Conservation (phyloP, 2,113 vertebrate genomes). For the Eulemur rufifrons region DNA sequence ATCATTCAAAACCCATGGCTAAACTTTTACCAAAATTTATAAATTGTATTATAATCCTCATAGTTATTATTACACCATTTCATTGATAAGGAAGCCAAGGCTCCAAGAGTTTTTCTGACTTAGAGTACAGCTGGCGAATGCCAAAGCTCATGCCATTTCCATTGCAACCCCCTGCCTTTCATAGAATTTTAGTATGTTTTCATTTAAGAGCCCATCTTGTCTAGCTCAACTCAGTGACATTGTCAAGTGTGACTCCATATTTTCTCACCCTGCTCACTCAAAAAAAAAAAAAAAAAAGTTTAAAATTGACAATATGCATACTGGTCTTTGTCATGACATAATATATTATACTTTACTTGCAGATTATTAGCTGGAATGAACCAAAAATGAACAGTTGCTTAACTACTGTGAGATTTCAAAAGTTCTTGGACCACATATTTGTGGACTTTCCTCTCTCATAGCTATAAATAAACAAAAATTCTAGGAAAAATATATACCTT, state of each 20-base stretch:
- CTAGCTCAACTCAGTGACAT: not conserved
- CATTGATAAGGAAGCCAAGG: not conserved
- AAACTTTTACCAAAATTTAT: not conserved
- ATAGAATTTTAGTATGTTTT: not conserved
- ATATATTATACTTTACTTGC: not conserved
- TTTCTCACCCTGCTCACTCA: not conserved
- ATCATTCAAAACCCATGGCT: not conserved
- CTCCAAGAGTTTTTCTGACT: not conserved
- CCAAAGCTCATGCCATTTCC: not conserved
- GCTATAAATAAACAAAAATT: slow-evolving; percentile 14
- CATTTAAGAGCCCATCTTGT: not conserved
- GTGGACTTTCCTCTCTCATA: not conserved
- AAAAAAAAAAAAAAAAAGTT: not conserved
- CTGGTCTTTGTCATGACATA: not conserved
- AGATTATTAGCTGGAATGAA: not conserved
- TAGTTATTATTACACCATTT: not conserved
- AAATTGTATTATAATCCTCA: not conserved
- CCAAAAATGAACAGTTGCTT: not conserved
- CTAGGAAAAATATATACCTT: not conserved
- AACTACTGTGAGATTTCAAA: not conserved
- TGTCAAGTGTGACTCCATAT: not conserved
- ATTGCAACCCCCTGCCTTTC: not conserved
- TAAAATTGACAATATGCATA: not conserved
- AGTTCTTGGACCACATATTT: not conserved
- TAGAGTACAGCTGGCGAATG: not conserved